Evolutionary conservation across 1,140 invertebrate species (phyloP).

Genomic region (Protaetia brevitarsis): DNA sequence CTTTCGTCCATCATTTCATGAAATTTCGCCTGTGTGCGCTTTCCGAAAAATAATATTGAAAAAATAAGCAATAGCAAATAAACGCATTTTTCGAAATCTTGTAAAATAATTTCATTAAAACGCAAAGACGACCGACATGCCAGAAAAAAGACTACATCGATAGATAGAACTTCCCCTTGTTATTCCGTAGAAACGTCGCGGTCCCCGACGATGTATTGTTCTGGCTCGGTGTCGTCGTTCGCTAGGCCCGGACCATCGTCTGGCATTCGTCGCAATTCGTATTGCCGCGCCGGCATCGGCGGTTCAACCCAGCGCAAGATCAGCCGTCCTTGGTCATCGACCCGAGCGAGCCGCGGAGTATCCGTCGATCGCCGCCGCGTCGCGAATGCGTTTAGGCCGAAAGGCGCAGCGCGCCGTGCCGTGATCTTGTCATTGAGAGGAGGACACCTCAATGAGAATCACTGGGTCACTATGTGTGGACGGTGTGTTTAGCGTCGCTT

Average conservation of each 20-base stretch:
- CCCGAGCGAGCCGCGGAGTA: not conserved
- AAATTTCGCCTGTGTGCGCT: too few species aligned
- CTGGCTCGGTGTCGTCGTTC: slow-evolving; percentile 4
- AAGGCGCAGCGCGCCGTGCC: not conserved
- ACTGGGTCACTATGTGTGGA: slow-evolving; percentile 5
- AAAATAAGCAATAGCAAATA: too few species aligned
- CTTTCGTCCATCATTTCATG: too few species aligned
- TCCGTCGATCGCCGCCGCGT: not conserved
- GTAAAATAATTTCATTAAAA: too few species aligned
- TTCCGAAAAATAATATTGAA: too few species aligned
- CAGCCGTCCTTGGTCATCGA: slow-evolving; percentile 1
- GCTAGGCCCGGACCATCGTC: not conserved
- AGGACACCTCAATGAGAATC: slow-evolving; percentile 6
- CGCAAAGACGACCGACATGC: too few species aligned
- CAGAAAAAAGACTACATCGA: too few species aligned
- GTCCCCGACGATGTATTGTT: too few species aligned
- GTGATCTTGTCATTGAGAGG: slow-evolving; percentile 10
- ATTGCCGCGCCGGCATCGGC: not conserved
- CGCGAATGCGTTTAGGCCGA: not conserved
- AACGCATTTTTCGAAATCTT: too few species aligned
- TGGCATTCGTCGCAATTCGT: not conserved
- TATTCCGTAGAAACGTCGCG: too few species aligned
- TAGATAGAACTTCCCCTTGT: too few species aligned
- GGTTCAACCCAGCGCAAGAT: not conserved
- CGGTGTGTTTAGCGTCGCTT: not conserved